A percentile compares a stretch with the other conserved stretches of the same genome.
These are phyloP conservation scores for Arctia plantaginis DNA, from an alignment of 2,888 invertebrate species.

Conservation along the genomic window DNA sequence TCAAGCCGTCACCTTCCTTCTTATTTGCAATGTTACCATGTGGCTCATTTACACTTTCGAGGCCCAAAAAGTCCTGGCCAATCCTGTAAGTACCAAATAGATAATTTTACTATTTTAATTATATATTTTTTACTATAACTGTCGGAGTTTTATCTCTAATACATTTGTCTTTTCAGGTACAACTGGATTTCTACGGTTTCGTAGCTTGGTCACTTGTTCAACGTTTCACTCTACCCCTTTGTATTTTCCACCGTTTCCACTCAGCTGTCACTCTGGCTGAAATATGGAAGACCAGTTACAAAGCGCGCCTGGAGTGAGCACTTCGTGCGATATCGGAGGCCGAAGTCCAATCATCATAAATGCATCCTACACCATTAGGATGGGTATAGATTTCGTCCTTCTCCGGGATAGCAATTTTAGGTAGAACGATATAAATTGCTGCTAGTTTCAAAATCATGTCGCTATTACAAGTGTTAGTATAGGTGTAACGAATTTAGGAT, in stretches of 20 bases:
- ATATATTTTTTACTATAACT: not conserved
- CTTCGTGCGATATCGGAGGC: conserved; percentile 50
- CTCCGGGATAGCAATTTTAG: conserved; percentile 81
- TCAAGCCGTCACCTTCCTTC: conserved; percentile 97
- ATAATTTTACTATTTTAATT: conserved; percentile 26
- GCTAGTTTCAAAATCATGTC: conserved; percentile 74
- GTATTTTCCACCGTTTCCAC: conserved; percentile 98
- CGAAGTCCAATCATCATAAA: conserved; percentile 62
- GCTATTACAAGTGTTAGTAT: conserved; percentile 72
- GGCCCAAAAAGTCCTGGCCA: conserved; percentile 96
- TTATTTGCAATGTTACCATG: conserved; percentile 98
- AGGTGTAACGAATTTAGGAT: conserved; percentile 72
- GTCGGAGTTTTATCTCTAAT: not conserved
- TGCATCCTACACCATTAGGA: conserved; percentile 62
- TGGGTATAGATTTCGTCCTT: conserved; percentile 77
- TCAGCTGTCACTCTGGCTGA: conserved; percentile 97
- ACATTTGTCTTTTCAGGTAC: conserved; percentile 79
- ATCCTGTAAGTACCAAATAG: conserved; percentile 89
- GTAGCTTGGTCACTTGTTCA: conserved; percentile 97
- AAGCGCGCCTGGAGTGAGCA: conserved; percentile 94
- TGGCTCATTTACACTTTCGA: conserved; percentile 98
- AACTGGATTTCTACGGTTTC: conserved; percentile 96
- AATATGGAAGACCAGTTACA: conserved; percentile 98
- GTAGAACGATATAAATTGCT: conserved; percentile 74
- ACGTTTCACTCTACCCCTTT: conserved; percentile 96